A percentile compares a stretch with the other conserved stretches of the same genome.
These are phyloP conservation scores for Amniataba percoides DNA, from an alignment of 2,797 vertebrate genomes.

Conservation along the genomic window DNA sequence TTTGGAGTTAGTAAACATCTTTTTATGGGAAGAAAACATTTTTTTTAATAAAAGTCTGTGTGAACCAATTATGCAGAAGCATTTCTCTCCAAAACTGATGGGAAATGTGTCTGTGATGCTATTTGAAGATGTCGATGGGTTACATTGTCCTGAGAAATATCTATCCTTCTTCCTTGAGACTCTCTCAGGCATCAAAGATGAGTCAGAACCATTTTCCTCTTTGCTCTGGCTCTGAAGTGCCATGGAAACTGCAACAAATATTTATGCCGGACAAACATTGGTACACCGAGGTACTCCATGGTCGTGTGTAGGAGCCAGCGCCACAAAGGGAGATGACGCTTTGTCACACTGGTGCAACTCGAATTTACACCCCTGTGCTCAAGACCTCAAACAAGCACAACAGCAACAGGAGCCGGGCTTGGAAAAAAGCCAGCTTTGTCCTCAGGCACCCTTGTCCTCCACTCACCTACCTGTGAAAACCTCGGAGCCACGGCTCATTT, in stretches of 20 bases:
- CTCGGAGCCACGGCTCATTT: conserved; percentile 67
- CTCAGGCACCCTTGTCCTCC: conserved; percentile 76
- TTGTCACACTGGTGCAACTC: conserved; percentile 82
- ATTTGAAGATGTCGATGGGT: conserved; percentile 57
- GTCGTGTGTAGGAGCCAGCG: conserved; percentile 73
- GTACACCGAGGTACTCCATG: conserved; percentile 72
- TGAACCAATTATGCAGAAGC: conserved; percentile 38
- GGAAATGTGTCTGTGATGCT: conserved; percentile 55
- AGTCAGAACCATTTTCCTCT: conserved; percentile 81
- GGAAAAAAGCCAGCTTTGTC: conserved; percentile 86
- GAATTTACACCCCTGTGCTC: conserved; percentile 83
- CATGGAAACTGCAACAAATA: conserved; percentile 91
- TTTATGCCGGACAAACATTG: conserved; percentile 86
- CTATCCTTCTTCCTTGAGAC: conserved; percentile 79
- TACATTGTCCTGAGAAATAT: conserved; percentile 84
- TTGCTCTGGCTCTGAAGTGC: conserved; percentile 77
- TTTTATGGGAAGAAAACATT: conserved; percentile 38
- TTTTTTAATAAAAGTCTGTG: conserved; percentile 23
- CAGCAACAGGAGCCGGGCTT: conserved; percentile 77
- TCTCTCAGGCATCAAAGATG: conserved; percentile 84
- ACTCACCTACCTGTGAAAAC: conserved; percentile 84
- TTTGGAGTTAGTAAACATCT: conserved; percentile 67
- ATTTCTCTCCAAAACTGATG: conserved; percentile 45
- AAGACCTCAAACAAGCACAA: conserved; percentile 84
- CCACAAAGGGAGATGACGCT: conserved; percentile 86